Evolutionary conservation across 2,797 vertebrate species (phyloP), one percentile per base, ranked within the genome.

Genomic region (Peromyscus eremicus): DNA sequence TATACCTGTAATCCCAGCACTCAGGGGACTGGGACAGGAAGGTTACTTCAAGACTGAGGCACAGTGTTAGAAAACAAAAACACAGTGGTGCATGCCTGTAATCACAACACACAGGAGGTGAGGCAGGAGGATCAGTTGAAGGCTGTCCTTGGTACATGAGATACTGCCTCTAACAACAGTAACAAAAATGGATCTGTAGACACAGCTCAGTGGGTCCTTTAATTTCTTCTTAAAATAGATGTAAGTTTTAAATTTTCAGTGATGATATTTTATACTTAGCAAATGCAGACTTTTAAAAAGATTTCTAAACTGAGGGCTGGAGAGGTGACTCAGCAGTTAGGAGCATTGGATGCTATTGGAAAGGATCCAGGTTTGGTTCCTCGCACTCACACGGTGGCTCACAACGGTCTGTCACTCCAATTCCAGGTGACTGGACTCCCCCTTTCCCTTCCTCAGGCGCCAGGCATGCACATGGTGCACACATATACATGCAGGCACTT

Each of bases 201-300:
- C n/a, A 55, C 34, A 19, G 25, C 49, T 87, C 68, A 57, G 68
- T 21, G 68, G 25, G n/a, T 57, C 60, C 91, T 96, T 66, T 81
- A 71, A 91, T 86, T 94, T 93, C 94, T 88, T 92, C 27, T 89
- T 94, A 80, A 64, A 89, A 64, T 91, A 5, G 83, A 92, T 77
- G 19, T 92, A 34, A 52, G 92, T 75, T 94, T 97, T 60, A 85
- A 57, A 80, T 92, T 89, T 89, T 96, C 13, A 92, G 92, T 77
- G 83, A 62, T 32, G 23, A 87, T 80, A 19, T 91, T 96, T 97
- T 92, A 94, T 34, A 71, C 2, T 32, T 85, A 64, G 21, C 73
- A 94, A 81, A 64, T 77, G 43, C 17, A 75, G 4, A 77, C 37
- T 76, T 92, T 88, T 70, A 66, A 79, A 92, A 94, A 91, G 49